Percentiles rank a stretch among this genome's conserved stretches.
phyloP scores from a whole-genome alignment of 1,140 invertebrate species.

The Homalodisca vitripennis region DNA sequence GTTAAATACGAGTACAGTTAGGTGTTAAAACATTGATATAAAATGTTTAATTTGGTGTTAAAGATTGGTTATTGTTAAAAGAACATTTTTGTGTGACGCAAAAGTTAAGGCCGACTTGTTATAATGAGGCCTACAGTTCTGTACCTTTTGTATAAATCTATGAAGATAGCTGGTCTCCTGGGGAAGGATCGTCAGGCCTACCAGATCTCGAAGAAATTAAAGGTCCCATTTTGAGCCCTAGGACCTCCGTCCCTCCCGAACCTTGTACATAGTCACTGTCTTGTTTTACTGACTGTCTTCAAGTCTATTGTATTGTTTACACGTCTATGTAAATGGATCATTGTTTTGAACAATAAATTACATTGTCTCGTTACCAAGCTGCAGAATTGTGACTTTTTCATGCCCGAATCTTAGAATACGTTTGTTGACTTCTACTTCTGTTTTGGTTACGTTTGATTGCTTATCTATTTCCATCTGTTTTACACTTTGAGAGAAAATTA shows the following conservation, averaged over 20 bases:
- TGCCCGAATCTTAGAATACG: no score
- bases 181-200: no score
- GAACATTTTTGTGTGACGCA: background rate
- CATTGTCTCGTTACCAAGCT: slow-evolving; percentile 12
- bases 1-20: no score
- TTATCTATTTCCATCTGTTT: no score
- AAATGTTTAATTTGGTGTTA: no score
- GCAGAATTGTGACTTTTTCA: slow-evolving; percentile 11
- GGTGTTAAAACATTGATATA: no score
- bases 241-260: background rate
- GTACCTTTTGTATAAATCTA: background rate
- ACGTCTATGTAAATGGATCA: slow-evolving; percentile 18
- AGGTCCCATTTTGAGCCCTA: background rate
- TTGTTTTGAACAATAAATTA: slow-evolving; percentile 2
- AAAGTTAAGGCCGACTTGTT: background rate
- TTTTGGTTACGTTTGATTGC: no score
- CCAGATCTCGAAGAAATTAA: no score
- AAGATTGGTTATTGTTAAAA: background rate
- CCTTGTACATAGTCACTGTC: slow-evolving; percentile 5
- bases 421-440: no score
- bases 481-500: no score
- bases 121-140: background rate
- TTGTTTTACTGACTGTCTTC: background rate
- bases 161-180: background rate
- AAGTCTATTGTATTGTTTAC: slow-evolving; percentile 10